A percentile compares a stretch with the other conserved stretches of the same genome.
phyloP scores from a whole-genome alignment of 2,113 vertebrate genomes.

The Propithecus coquereli region DNA sequence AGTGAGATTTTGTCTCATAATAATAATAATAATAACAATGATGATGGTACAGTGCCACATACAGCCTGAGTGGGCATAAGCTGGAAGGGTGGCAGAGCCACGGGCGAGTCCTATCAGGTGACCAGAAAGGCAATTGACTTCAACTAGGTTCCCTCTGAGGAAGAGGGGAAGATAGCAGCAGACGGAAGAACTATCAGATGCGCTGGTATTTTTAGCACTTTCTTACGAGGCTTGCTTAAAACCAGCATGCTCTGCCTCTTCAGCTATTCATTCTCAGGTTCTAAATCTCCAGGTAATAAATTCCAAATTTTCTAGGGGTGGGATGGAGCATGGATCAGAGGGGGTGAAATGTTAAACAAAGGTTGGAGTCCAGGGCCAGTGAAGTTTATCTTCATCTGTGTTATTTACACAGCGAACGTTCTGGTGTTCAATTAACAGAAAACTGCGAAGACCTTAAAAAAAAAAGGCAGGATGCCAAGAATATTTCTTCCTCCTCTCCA shows the following conservation, averaged over 20 bases:
- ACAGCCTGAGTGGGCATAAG: not conserved
- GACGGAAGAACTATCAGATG: not conserved
- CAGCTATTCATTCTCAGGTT: not conserved
- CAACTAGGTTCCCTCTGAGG: not conserved
- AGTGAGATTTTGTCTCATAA: too few relatives aligned
- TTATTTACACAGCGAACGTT: slow-evolving; percentile 63
- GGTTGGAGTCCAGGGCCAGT: slow-evolving; percentile 60
- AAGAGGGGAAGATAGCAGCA: not conserved
- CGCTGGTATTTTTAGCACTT: not conserved
- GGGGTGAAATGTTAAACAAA: not conserved
- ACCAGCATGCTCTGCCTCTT: not conserved
- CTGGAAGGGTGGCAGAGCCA: not conserved
- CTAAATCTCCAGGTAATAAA: not conserved
- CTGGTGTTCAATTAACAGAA: slow-evolving; percentile 61
- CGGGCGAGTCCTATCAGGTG: not conserved
- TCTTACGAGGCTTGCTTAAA: not conserved
- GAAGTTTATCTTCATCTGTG: slow-evolving; percentile 43
- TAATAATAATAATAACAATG: not conserved
- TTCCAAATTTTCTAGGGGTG: not conserved
- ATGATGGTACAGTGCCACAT: not conserved
- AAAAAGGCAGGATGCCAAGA: not conserved
- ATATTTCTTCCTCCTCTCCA: not conserved
- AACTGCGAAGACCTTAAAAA: slow-evolving; percentile 12
- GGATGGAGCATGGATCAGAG: not conserved
- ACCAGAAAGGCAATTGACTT: not conserved